Percentiles rank a stretch among this genome's conserved stretches.
Evolutionary conservation across 2,113 vertebrate genomes (phyloP).

Genomic region (Panurus biarmicus): DNA sequence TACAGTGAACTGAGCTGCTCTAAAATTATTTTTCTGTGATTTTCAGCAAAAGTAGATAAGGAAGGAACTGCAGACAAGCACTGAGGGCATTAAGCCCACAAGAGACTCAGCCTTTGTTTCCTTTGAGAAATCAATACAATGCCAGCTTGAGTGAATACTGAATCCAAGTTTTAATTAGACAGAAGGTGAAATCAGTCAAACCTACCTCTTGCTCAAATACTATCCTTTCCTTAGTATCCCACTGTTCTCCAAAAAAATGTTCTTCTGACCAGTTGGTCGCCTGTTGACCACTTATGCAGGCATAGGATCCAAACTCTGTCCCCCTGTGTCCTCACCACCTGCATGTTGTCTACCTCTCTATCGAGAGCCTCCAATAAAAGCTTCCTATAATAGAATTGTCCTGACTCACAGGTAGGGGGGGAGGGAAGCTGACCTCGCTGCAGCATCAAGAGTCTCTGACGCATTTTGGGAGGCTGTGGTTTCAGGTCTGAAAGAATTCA

Average conservation of each 20-base stretch:
- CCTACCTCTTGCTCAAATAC: constrained; percentile 44
- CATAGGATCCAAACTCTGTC: constrained; percentile 1
- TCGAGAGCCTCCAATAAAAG: constrained; percentile 42
- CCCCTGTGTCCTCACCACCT: background rate
- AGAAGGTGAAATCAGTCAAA: constrained; percentile 1
- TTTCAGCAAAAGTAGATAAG: background rate
- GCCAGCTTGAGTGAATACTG: background rate
- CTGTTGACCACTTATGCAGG: background rate
- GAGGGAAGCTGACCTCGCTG: constrained; percentile 43
- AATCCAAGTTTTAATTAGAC: background rate
- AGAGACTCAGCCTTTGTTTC: background rate
- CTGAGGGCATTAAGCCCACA: background rate
- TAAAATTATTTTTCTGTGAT: background rate
- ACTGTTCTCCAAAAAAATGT: constrained; percentile 12
- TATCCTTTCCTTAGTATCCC: background rate
- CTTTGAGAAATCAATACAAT: background rate
- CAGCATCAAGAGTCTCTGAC: constrained; percentile 52
- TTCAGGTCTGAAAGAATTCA: constrained; percentile 30
- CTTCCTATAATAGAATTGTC: constrained; percentile 56
- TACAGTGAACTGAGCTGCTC: background rate
- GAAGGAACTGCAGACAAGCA: background rate
- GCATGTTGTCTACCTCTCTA: constrained; percentile 10
- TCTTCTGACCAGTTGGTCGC: background rate
- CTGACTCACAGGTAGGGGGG: constrained; percentile 55
- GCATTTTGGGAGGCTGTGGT: constrained; percentile 51